Conservation (phyloP, 2,797 vertebrate genomes). For the Rhincodon typus region DNA sequence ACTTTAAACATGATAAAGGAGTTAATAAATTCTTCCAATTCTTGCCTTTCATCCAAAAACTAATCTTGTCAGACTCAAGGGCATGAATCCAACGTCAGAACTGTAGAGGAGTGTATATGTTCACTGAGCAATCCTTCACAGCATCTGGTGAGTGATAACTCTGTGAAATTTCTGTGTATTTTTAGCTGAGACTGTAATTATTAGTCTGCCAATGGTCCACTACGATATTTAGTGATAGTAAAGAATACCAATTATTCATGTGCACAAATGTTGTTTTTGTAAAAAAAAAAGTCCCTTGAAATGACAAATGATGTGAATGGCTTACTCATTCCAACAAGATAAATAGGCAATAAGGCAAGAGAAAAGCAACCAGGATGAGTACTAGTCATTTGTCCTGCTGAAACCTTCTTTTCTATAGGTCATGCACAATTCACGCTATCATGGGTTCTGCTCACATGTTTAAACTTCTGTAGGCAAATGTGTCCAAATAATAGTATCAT, state of each 20-base stretch:
- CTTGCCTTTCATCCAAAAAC: not conserved
- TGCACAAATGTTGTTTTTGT: not conserved
- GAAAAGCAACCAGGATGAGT: not conserved
- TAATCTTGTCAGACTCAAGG: not conserved
- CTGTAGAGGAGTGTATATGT: not conserved
- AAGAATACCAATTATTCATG: not conserved
- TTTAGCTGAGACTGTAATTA: not conserved
- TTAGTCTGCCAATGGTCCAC: not conserved
- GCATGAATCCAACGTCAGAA: not conserved
- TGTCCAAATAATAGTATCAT: not conserved
- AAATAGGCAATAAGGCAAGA: not conserved
- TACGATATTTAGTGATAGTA: not conserved
- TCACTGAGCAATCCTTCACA: not conserved
- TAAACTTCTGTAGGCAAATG: not conserved
- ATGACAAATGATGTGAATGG: not conserved
- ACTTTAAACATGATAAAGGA: constrained; percentile 14
- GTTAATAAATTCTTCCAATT: not conserved
- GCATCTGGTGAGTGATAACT: not conserved
- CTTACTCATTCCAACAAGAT: not conserved
- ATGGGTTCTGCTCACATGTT: not conserved
- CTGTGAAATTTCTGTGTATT: not conserved
- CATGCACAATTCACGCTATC: not conserved
- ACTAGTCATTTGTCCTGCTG: not conserved
- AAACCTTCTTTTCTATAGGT: not conserved
- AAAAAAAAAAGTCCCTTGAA: not conserved